Evolutionary conservation across 2,113 vertebrate species (phyloP).

Genomic region (Galemys pyrenaicus): DNA sequence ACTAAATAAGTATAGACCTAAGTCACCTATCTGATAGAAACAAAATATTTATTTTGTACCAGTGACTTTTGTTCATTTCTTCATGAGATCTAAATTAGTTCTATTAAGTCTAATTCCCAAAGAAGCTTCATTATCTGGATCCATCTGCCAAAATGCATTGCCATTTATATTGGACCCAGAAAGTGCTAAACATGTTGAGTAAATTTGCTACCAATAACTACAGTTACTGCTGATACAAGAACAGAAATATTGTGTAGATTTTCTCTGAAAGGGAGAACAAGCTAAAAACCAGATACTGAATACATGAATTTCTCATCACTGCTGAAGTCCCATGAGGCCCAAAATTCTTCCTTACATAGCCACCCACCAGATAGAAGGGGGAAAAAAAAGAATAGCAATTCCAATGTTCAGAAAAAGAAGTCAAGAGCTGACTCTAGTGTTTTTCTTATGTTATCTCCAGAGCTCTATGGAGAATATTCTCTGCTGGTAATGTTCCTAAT

Average conservation of each 20-base stretch:
- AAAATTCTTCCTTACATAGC: constrained; percentile 32
- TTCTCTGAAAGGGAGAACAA: constrained; percentile 36
- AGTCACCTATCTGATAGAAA: constrained; percentile 3
- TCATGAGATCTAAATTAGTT: constrained; percentile 34
- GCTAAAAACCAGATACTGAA: not conserved
- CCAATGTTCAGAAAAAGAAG: constrained; percentile 38
- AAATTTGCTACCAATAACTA: not conserved
- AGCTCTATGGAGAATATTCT: not conserved
- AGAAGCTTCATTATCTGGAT: constrained; percentile 31
- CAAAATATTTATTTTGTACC: not conserved
- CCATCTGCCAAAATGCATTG: constrained; percentile 10
- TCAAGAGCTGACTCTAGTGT: not conserved
- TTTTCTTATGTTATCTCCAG: constrained; percentile 14
- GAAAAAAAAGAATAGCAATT: not conserved
- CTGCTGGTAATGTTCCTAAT: constrained; percentile 16
- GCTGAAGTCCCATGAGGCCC: not conserved
- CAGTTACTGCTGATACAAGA: not conserved
- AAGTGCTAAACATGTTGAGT: not conserved
- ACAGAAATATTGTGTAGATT: not conserved
- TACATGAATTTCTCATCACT: constrained; percentile 21
- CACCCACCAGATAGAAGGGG: not conserved
- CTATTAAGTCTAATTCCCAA: constrained; percentile 4
- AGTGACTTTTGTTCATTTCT: not conserved
- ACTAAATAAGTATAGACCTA: not conserved
- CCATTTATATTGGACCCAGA: not conserved